Base-by-base conservation (phyloP, 2,113 vertebrate species). In the Arvicanthis niloticus region DNA sequence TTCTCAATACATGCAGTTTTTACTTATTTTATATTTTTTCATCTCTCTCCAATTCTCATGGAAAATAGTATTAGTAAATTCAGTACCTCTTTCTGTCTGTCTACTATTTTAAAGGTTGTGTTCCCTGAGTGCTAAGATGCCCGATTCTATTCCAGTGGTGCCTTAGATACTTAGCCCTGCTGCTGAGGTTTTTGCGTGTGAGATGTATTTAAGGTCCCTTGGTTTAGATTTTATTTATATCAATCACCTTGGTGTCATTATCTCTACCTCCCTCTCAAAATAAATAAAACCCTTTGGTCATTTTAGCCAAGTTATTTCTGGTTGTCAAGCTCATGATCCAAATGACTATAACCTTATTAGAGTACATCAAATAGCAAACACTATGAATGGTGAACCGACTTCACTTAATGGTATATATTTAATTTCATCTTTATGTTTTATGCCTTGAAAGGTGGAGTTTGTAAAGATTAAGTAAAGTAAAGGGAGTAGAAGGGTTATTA, bases 221-320 rank as follows among this genome's bases (percentile, higher is more conserved):
- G 1, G 17, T 94, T 98, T 97, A 91, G 76, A 91, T 96, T 98
- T 97, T 98, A 96, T 97, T 97, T 97, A 65, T 95, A 89, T 8
- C 53, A 80, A 13, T 4, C 96, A 73, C 68, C 58, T 97, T 94
- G 89, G 17, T 58, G 97, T 98, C 76, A 75, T 95, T 96, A 86
- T 96, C 65, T 95, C 78, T 12, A 89, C 6, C 26, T 76, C 9
- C 19, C 16, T 77, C 45, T 68, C 42, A 60, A 86, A 93, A 91
- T 45, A 81, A 95, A 95, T 88, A 67, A 31, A 75, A 17, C n/a
- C 12, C 60, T 96, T 58, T 89, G 34, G 82, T 93, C 58, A 53
- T 89, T 37, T 67, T 51, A 62, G 5, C 3, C 70, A 60, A 3
- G 53, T 86, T 94, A 87, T 84, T 81, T 97, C 62, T 1, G 0